Evolutionary conservation across 1,140 invertebrate species (phyloP), one percentile per base, ranked within the genome.

Genomic region (Lethrus apterus): DNA sequence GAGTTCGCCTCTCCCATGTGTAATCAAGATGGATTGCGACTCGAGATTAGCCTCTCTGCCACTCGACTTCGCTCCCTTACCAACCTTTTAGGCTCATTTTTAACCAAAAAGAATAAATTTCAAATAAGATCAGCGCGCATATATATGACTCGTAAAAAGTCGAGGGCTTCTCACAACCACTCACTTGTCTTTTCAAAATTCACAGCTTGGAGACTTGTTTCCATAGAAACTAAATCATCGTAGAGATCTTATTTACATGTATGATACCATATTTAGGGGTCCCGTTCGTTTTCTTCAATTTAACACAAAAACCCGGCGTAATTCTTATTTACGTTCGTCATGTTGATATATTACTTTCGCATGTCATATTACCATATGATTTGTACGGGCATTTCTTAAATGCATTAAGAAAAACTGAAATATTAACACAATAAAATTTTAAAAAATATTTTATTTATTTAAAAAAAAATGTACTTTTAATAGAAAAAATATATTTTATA

Each of bases 11-110:
- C 46, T 59, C 53, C 55, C 57, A 55, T 55, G 55, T 59, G 55
- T 59, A 59, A 59, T 59, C 57, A 59, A 59, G 55, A 59, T 59
- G 57, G 55, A 59, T 59, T 59, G 57, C 55, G 49, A 53, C 53
- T 55, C 53, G 52, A 57, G 57, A 57, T 57, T 59, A 59, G 52
- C 51, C 53, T 51, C 46, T 59, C 50, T 47, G 43, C 46, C 43
- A 48, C 43, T 47, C 44, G 35, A 35, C 33, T 15, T 3, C 18
- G 33, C 33, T 35, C 11, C 33, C 33, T 9, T 17, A 13, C 17
- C 23, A 54, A 51, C 55, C 52, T 57, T 55, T 55, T 53, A 58
- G 48, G 53, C 49, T 47, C 54, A 58, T 56, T 58, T 56, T 56
- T 56, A 56, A 58, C 57, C 55, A 50, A 55, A 46, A 51, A 51